phyloP scores from a whole-genome alignment of 2,113 vertebrate species.

The Barnardius zonarius region DNA sequence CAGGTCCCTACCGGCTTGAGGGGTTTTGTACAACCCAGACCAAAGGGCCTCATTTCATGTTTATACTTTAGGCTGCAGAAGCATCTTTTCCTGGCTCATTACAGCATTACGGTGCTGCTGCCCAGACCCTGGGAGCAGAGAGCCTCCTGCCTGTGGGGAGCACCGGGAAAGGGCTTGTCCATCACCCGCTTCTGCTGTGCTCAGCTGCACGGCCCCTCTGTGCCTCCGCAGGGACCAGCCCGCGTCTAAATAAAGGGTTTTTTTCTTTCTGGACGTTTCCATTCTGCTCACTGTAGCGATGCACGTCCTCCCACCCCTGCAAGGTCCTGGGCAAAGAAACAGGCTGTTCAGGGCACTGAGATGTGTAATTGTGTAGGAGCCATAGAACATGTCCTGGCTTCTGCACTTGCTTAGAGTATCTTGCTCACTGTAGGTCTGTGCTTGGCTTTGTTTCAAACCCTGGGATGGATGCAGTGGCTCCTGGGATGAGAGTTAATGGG shows the following conservation, averaged over 20 bases:
- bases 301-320: rapidly evolving
- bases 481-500: neutral
- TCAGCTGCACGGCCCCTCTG: rapidly evolving
- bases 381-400: neutral
- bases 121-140: rapidly evolving
- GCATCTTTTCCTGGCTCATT: rapidly evolving
- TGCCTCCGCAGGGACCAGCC: rapidly evolving
- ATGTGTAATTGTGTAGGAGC: neutral
- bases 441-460: neutral
- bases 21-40: neutral
- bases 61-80: neutral
- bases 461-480: neutral
- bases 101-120: neutral
- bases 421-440: neutral
- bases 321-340: neutral
- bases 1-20: neutral
- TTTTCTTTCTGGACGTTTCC: neutral
- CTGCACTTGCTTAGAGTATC: neutral
- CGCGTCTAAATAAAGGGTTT: rapidly evolving
- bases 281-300: rapidly evolving
- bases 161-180: neutral
- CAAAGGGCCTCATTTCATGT: neutral
- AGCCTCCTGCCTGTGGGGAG: neutral
- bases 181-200: rapidly evolving
- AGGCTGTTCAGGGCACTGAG: rapidly evolving